Conservation (phyloP, 2,113 vertebrate species). For the Choloepus hoffmanni region DNA sequence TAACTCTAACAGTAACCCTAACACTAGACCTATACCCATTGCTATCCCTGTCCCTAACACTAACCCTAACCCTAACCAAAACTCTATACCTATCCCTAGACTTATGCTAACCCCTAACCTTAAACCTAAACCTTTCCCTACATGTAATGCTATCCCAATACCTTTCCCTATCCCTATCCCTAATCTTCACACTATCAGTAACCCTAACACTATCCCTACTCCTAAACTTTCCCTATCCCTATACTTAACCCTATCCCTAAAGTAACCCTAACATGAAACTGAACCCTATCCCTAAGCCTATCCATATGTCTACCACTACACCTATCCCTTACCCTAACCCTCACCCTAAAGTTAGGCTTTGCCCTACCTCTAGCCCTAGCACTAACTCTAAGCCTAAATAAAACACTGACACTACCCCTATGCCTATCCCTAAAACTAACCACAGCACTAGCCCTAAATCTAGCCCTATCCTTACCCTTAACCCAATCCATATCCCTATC, state of each 20-base stretch:
- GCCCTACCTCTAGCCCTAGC: not conserved
- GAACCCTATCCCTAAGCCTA: conserved; percentile 38
- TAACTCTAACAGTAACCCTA: too few relatives aligned
- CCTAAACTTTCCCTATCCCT: too few relatives aligned
- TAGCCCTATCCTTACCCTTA: conserved; percentile 42
- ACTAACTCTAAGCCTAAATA: conserved; percentile 20
- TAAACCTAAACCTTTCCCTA: conserved; percentile 53
- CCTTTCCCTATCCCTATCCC: not conserved
- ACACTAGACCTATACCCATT: too few relatives aligned
- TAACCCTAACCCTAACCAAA: conserved; percentile 66
- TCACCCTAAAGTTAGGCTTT: not conserved
- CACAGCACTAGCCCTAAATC: conserved; percentile 37
- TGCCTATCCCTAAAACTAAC: conserved; percentile 60
- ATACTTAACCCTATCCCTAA: conserved; percentile 16
- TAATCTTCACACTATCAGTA: not conserved
- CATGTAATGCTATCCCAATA: not conserved
- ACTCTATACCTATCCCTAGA: conserved; percentile 13
- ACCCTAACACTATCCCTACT: too few relatives aligned
- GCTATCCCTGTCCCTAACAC: too few relatives aligned
- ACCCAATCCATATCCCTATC: conserved; percentile 49
- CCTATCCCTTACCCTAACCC: not conserved
- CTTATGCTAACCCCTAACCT: conserved; percentile 9
- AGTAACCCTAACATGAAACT: not conserved
- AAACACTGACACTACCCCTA: conserved; percentile 52
- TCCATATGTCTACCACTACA: not conserved